Conservation (phyloP, 2,797 vertebrate species). For the Danio tinwini region DNA sequence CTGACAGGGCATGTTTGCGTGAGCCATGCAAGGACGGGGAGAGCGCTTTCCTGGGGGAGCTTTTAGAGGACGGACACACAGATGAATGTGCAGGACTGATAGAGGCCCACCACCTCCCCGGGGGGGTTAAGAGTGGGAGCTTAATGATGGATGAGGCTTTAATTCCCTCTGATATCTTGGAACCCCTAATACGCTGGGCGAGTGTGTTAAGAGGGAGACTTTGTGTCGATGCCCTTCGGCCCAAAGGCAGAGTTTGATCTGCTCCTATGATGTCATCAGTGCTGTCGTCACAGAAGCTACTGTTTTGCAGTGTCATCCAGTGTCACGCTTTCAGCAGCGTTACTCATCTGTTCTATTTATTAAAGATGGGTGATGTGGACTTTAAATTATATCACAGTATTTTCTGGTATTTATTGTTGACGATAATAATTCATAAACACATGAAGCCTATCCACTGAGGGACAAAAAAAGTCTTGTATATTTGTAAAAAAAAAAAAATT, state of each 20-base stretch:
- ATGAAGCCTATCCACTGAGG: no score
- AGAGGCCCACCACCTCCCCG: constrained; percentile 6
- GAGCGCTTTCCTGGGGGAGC: constrained; percentile 47
- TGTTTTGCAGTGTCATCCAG: not conserved
- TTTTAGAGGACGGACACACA: constrained; percentile 50
- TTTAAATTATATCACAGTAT: no score
- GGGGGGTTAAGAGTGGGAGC: constrained; percentile 19
- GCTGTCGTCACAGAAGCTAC: not conserved
- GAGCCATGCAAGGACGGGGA: constrained; percentile 42
- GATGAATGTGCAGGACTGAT: constrained; percentile 43
- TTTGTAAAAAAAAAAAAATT: no score
- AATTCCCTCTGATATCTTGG: constrained; percentile 27
- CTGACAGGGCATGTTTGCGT: constrained; percentile 45
- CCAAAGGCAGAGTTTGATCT: constrained; percentile 18
- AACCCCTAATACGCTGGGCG: not conserved
- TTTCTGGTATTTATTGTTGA: no score
- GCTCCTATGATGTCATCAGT: constrained; percentile 21
- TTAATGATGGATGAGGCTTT: constrained; percentile 49
- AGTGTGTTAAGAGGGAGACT: not conserved
- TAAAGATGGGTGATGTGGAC: not conserved
- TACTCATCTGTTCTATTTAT: constrained; percentile 6
- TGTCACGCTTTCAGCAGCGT: not conserved
- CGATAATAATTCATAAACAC: no score
- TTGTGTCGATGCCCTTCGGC: not conserved
- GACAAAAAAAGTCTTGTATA: no score